Base-by-base conservation (phyloP, 1,140 invertebrate species). In the Listronotus oregonensis region DNA sequence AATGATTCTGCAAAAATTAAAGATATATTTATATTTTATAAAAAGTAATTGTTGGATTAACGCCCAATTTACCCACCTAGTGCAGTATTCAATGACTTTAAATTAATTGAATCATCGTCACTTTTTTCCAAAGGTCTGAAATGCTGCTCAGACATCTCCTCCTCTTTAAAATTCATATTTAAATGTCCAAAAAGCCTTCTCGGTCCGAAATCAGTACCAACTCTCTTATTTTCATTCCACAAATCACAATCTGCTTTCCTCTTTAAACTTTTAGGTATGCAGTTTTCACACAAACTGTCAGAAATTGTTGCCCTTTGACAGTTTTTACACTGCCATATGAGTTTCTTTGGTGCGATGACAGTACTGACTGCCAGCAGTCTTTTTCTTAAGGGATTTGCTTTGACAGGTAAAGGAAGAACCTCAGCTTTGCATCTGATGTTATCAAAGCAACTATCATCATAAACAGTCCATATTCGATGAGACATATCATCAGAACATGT, bases 401-500 rank as follows among this genome's bases (percentile, higher is more conserved):
- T n/a, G 32, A 10, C 56, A 34, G 39, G 63, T n/a, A 67, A 27
- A 15, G 67, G 68, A 37, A 85, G 77, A 39, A 78, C 27, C 70
- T 85, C 84, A 0, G 88, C 85, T 44, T 77, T 77, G 3, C 88
- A 87, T 8, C 77, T 71, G 17, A 81, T 75, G 56, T 85, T 82
- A 1, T 84, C 79, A 6, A 77, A 76, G 39, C 82, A 72, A 68
- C 82, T 47, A 57, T 86, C 88, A 70, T 78, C 75, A 27, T 86
- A 85, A 14, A 90, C 78, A 44, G 85, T 82, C 92, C 91, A 94
- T 55, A 94, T 85, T 73, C 88, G 87, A 71, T 92, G 87, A 0
- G 84, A 81, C 8, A 87, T 85, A 80, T 94, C 92, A 75, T 94
- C 92, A 39, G 89, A 89, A 76, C 90, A 90, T 0, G 92, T 94